phyloP scores from a whole-genome alignment of 1,140 invertebrate species.

The Teleopsis dalmanni region DNA sequence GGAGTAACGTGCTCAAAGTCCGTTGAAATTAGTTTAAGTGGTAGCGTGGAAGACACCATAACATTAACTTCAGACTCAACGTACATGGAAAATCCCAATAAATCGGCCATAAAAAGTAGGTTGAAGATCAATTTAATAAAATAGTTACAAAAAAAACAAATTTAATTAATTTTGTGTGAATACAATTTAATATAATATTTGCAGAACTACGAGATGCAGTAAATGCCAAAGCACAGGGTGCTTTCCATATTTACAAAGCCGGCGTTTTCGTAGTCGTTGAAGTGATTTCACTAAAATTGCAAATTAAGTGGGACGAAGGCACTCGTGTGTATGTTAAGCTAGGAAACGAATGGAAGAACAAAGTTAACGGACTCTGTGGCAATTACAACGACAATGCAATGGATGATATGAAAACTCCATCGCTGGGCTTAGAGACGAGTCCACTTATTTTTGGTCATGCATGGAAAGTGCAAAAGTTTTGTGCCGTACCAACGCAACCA shows the following conservation, averaged over 20 bases:
- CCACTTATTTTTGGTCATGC: slow-evolving; percentile 74
- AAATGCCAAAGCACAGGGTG: slow-evolving; percentile 25
- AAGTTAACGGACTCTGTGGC: slow-evolving; percentile 80
- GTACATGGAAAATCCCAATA: slow-evolving; percentile 29
- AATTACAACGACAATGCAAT: slow-evolving; percentile 78
- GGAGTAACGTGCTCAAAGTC: slow-evolving; percentile 84
- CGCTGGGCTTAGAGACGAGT: slow-evolving; percentile 65
- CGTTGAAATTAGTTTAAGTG: slow-evolving; percentile 49
- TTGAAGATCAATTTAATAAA: not conserved
- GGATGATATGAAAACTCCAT: slow-evolving; percentile 79
- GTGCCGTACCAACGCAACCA: slow-evolving; percentile 48
- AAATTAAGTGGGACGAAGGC: slow-evolving; percentile 78
- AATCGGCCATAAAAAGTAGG: slow-evolving; percentile 35
- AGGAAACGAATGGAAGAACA: slow-evolving; percentile 64
- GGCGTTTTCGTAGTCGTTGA: slow-evolving; percentile 75
- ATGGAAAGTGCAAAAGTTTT: slow-evolving; percentile 75
- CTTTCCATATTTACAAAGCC: slow-evolving; percentile 44
- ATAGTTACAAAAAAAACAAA: slow-evolving; percentile 4
- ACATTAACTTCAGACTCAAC: slow-evolving; percentile 51
- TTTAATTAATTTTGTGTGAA: not conserved
- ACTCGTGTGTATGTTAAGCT: slow-evolving; percentile 73
- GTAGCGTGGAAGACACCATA: slow-evolving; percentile 53
- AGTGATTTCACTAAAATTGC: slow-evolving; percentile 65
- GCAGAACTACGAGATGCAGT: slow-evolving; percentile 30
- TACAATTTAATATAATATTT: not conserved